Conservation (phyloP, 2,888 invertebrate genomes). For the Lamproptera curius region DNA sequence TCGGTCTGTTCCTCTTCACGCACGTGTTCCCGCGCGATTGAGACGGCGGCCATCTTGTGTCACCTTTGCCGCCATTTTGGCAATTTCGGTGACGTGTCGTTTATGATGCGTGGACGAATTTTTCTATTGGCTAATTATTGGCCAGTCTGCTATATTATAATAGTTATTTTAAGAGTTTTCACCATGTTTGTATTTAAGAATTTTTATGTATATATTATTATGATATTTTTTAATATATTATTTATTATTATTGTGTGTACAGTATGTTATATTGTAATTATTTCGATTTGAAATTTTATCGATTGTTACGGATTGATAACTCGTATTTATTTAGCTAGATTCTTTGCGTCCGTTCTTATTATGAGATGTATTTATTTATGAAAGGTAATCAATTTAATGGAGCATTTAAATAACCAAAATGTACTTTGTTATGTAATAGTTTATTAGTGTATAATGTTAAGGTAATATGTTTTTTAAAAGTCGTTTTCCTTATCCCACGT, state of each 20-base stretch:
- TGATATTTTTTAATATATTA: slow-evolving; percentile 10
- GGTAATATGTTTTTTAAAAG: too few species aligned
- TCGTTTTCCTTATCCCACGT: too few species aligned
- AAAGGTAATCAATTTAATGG: slow-evolving; percentile 8
- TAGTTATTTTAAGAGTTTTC: background rate
- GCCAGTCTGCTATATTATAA: too few species aligned
- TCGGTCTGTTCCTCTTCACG: slow-evolving; percentile 38
- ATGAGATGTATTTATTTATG: slow-evolving; percentile 2
- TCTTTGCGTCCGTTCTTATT: slow-evolving; percentile 14
- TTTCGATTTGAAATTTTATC: slow-evolving; percentile 4
- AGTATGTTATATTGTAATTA: slow-evolving; percentile 2
- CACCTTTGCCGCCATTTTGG: slow-evolving; percentile 33
- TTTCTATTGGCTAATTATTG: too few species aligned
- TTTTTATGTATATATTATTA: slow-evolving; percentile 1
- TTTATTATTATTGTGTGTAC: slow-evolving; percentile 7
- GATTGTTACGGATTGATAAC: slow-evolving; percentile 1
- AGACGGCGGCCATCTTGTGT: slow-evolving; percentile 36
- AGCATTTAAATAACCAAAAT: too few species aligned
- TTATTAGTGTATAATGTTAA: too few species aligned
- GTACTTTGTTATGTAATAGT: too few species aligned
- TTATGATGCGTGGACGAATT: too few species aligned
- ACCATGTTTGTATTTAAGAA: slow-evolving; percentile 9
- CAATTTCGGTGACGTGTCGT: too few species aligned
- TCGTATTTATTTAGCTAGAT: slow-evolving; percentile 1
- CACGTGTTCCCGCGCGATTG: slow-evolving; percentile 34